Percentiles rank a stretch among this genome's conserved stretches.
Conservation (phyloP, 37 sponge, comb jelly and placozoan species). For the Amphimedon queenslandica region DNA sequence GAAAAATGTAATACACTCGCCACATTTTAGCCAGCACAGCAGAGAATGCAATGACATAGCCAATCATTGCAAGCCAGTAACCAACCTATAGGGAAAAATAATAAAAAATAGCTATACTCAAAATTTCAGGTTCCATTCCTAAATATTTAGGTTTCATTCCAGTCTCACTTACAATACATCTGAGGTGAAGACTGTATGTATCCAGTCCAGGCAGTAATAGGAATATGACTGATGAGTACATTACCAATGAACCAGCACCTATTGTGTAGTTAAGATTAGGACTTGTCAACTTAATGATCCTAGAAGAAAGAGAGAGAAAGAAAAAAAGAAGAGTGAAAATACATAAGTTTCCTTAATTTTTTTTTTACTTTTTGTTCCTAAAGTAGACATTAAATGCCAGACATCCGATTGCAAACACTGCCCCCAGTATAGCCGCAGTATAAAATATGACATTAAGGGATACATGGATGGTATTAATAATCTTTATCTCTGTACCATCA, state of each 20-base stretch:
- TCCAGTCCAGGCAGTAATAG: not conserved
- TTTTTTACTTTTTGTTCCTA: conserved; percentile 5
- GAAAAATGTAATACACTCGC: conserved; percentile 7
- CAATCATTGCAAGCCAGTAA: not conserved
- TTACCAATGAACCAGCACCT: not conserved
- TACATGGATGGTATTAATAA: not conserved
- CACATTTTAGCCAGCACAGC: conserved; percentile 10
- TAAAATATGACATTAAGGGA: not conserved
- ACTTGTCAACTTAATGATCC: conserved; percentile 4
- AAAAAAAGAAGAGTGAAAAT: too few relatives aligned
- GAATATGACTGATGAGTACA: not conserved
- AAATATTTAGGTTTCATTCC: too few relatives aligned
- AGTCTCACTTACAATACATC: conserved; percentile 2
- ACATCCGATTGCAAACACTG: not conserved
- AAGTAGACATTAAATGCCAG: not conserved
- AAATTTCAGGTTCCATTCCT: too few relatives aligned
- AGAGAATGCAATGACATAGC: not conserved
- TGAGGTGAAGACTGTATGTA: not conserved
- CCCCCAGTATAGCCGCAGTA: not conserved
- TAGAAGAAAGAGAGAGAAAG: not conserved
- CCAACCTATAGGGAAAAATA: not conserved
- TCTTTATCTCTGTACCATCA: not conserved
- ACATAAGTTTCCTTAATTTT: too few relatives aligned
- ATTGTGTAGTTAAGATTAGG: conserved; percentile 2
- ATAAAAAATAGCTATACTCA: too few relatives aligned